Conservation (phyloP, 2,888 invertebrate species). For the Stenolophus ochropezus region DNA sequence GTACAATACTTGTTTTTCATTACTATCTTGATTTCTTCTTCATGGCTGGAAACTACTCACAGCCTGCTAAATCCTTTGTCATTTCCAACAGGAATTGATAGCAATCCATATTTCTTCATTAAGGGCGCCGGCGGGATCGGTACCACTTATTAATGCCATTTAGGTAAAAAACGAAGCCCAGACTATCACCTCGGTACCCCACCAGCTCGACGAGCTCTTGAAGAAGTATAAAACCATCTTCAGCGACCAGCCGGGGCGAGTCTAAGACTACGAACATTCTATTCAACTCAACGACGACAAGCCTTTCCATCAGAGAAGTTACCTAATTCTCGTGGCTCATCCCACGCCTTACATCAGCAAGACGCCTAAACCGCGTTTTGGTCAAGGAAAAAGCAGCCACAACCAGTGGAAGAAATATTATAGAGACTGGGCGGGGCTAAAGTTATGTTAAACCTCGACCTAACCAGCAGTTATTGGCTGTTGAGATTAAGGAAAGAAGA, state of each 20-base stretch:
- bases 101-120: background rate
- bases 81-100: too few relatives aligned
- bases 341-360: slow-evolving; percentile 13
- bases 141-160: background rate
- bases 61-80: too few relatives aligned
- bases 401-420: background rate
- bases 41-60: too few relatives aligned
- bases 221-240: background rate
- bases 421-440: background rate
- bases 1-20: too few relatives aligned
- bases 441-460: background rate
- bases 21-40: too few relatives aligned
- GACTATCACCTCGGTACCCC: background rate
- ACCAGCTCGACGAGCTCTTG: background rate
- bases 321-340: background rate
- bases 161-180: background rate
- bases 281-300: background rate
- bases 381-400: background rate
- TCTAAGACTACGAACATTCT: background rate
- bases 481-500: slow-evolving; percentile 61
- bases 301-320: background rate
- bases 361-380: slow-evolving; percentile 2
- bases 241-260: too few relatives aligned
- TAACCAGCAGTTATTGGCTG: background rate
- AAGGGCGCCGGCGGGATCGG: background rate